phyloP scores from a whole-genome alignment of 2,888 invertebrate genomes.

The Lingula anatina region DNA sequence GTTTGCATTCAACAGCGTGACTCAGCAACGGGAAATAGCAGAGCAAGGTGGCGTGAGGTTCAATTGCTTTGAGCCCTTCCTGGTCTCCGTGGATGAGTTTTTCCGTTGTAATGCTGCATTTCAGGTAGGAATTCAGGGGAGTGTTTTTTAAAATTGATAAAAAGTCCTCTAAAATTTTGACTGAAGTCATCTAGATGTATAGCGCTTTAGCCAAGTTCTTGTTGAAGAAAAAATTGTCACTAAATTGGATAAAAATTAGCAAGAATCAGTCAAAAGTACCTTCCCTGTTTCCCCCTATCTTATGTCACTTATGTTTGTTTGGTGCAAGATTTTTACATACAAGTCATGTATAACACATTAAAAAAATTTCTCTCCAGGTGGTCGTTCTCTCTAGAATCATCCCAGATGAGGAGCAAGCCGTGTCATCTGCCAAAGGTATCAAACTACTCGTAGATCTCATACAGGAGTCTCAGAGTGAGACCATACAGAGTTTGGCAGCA shows the following conservation, averaged over 20 bases:
- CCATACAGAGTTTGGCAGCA: conserved; percentile 35
- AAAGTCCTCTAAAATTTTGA: too few relatives aligned
- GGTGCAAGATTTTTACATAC: too few relatives aligned
- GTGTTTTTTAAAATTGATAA: too few relatives aligned
- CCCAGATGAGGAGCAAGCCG: conserved; percentile 48
- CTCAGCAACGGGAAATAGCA: conserved; percentile 43
- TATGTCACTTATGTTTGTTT: too few relatives aligned
- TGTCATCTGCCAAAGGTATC: conserved; percentile 48
- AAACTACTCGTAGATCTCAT: conserved; percentile 47
- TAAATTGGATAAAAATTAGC: too few relatives aligned
- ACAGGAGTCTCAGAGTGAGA: conserved; percentile 32
- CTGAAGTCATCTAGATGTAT: too few relatives aligned
- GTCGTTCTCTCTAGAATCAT: conserved; percentile 48
- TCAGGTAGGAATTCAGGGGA: conserved; percentile 45
- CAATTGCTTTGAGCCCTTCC: conserved; percentile 43
- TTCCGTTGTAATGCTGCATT: conserved; percentile 46
- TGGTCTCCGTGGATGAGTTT: conserved; percentile 42
- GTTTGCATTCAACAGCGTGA: conserved; percentile 48
- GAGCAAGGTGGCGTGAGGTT: conserved; percentile 47
- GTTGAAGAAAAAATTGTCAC: too few relatives aligned
- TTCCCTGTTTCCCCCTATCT: too few relatives aligned
- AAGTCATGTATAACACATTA: too few relatives aligned
- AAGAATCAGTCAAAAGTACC: too few relatives aligned
- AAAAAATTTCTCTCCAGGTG: conserved; percentile 25
- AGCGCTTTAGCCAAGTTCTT: too few relatives aligned